Conservation (phyloP, 2,797 vertebrate genomes). For the Liparis tanakae region DNA sequence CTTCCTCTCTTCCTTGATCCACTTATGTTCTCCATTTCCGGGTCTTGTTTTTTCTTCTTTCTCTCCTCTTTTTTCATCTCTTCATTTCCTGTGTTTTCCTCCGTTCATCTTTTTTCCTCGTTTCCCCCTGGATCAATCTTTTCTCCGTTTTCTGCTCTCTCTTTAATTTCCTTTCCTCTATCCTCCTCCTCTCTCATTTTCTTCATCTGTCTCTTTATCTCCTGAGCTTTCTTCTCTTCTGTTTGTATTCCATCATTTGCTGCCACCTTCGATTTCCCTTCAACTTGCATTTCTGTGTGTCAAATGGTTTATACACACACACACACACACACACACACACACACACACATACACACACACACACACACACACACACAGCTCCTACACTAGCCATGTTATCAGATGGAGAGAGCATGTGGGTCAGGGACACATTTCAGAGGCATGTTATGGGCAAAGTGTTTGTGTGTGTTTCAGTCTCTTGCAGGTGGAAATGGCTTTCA, state of each 20-base stretch:
- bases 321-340: slow-evolving; percentile 6
- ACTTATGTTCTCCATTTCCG: slow-evolving; percentile 24
- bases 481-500: slow-evolving; percentile 57
- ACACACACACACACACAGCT: slow-evolving; percentile 18
- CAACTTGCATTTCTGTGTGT: not conserved
- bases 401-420: slow-evolving; percentile 42
- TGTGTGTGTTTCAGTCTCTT: slow-evolving; percentile 34
- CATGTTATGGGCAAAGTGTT: slow-evolving; percentile 49
- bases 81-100: slow-evolving; percentile 10
- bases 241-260: slow-evolving; percentile 14
- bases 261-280: not conserved
- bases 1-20: slow-evolving; percentile 19
- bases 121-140: slow-evolving; percentile 4
- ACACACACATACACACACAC: slow-evolving; percentile 4
- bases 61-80: not conserved
- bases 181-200: not conserved
- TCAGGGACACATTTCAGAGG: slow-evolving; percentile 47
- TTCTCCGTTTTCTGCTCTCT: not conserved
- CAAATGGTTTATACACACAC: slow-evolving; percentile 9
- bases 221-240: slow-evolving; percentile 1
- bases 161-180: not conserved
- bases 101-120: not conserved
- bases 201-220: not conserved
- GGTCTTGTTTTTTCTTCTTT: slow-evolving; percentile 16
- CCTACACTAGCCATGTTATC: slow-evolving; percentile 40